Evolutionary conservation across 2,113 vertebrate species (phyloP), one percentile per base, ranked within the genome.

Genomic region (Pelecanus crispus): DNA sequence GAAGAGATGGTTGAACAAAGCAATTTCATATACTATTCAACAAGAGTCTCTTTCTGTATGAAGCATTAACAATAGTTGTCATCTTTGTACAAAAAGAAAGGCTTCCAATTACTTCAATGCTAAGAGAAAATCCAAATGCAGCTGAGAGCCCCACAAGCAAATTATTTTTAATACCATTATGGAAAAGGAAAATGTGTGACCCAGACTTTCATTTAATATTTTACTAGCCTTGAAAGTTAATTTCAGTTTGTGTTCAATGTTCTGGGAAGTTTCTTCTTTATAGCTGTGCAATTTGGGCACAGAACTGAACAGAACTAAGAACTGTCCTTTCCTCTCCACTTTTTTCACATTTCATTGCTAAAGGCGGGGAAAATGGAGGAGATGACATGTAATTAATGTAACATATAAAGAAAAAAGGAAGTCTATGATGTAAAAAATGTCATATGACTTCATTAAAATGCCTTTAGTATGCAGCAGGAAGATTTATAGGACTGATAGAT

Each of bases 21-120:
- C 47, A 56, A 75, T 95, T 97, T 96, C 65, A 61, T 79, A 32
- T 58, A 63, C 86, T 61, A 47, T 97, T 96, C 86, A 96, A 85
- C 28, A 82, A 82, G 55, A 17, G 0, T 28, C 26, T 90, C 49
- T 75, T 95, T 88, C 72, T 71, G 28, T 68, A 82, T 42, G 40
- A 80, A 81, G 34, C 40, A 94, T 95, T 96, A 92, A 95, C 68
- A 97, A 91, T 92, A 97, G 67, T 81, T 91, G 90, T 95, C 90
- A 81, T 82, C 70, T 91, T 75, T 44, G 25, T 44, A 47, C 25
- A 59, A 82, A 81, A 95, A 95, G 94, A 82, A 91, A 71, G 34
- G 3, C 14, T 91, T 94, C 83, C 58, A 93, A 89, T 96, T 97
- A 93, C 36, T 97, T 86, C 90, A 66, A 32, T 66, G 19, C 20